Base-by-base conservation (phyloP, 2,797 vertebrate species). In the Scomberomorus guttatus region DNA sequence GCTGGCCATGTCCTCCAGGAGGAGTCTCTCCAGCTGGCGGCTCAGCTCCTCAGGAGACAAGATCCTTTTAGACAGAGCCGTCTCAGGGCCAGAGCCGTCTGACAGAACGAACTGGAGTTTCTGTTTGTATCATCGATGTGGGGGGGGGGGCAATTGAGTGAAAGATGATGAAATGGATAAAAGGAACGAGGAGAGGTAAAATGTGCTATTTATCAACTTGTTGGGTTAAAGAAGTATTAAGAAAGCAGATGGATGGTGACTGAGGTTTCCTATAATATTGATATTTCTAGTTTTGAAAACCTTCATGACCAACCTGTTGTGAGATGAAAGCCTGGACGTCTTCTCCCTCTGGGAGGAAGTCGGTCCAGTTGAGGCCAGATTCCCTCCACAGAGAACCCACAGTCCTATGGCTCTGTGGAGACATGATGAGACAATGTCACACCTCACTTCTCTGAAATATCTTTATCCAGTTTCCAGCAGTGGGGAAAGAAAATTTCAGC, bases 331-430 rank as follows among this genome's bases (percentile, higher is more conserved):
- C 89, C 87, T 96, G 95, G 87, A 98, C 93, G 59, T 98, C 96
- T 70, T 99, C 96, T 77, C 95, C 97, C 91, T 98, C 96, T 1
- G 96, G 95, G 84, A 99, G 91, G 84, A 97, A 95, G 92, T 98
- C 96, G 39, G 91, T 95, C 98, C 97, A 99, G 84, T 92, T 96
- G 86, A 99, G 95, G 84, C 94, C 96, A 82, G 97, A 95, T 77
- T 99, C 97, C 87, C 95, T 97, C 98, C 98, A 99, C 72, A 99
- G 93, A 89, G 95, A 95, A 83, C 96, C 97, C 81, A 98, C 97
- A 96, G 96, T 98, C 94, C 97, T 98, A 97, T 99, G 98, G 97
- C 98, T 98, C 98, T 99, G 92, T 61, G 84, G 93, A 87, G 55
- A 90, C 65, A 58, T 66, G 72, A 51, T 0, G 12, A 71, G 14